Base-by-base conservation (phyloP, 2,797 vertebrate genomes). In the Oophaga sylvatica region DNA sequence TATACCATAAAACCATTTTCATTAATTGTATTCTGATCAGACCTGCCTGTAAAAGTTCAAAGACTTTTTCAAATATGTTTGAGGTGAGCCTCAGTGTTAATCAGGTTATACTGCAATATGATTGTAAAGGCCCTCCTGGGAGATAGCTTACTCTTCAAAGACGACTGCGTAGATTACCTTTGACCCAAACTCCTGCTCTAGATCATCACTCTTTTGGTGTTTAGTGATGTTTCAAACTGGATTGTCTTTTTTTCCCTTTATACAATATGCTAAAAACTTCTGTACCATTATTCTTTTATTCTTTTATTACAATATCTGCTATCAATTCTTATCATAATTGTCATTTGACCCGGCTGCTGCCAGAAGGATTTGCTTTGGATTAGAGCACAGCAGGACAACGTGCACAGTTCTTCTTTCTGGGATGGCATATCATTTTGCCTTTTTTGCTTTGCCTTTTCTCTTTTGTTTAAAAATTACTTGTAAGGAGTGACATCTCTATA, bases 121-220 rank as follows among this genome's bases (percentile, higher is more conserved):
- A 91, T 92, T 86, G 82, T 90, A 87, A 94, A 92, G 91, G 91
- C 91, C 93, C 92, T 90, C 91, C 89, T 90, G 92, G 91, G 91
- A 93, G 94, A 94, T 93, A 93, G 88, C 79, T 87, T 91, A 91
- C 90, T 94, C 93, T 96, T 95, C 94, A 95, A 95, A 95, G 94
- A 92, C 88, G 45, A 83, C 91, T 90, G 88, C 85, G 89, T 88
- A 91, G 90, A 77, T 90, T 91, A 92, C 89, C 87, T 90, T 90
- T 89, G 89, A 92, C 92, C 89, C 90, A 90, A 79, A 56, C 71
- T 56, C 82, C 77, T 53, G 81, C 79, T 87, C 0, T 26, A 85
- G 83, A 35, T 86, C 83, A 87, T 90, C 70, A 59, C 84, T 80
- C 83, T 89, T 84, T 78, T 12, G 78, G 73, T 87, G 80, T 83